Evolutionary conservation across 2,888 invertebrate genomes (phyloP).

Genomic region (Silvanus unidentatus): DNA sequence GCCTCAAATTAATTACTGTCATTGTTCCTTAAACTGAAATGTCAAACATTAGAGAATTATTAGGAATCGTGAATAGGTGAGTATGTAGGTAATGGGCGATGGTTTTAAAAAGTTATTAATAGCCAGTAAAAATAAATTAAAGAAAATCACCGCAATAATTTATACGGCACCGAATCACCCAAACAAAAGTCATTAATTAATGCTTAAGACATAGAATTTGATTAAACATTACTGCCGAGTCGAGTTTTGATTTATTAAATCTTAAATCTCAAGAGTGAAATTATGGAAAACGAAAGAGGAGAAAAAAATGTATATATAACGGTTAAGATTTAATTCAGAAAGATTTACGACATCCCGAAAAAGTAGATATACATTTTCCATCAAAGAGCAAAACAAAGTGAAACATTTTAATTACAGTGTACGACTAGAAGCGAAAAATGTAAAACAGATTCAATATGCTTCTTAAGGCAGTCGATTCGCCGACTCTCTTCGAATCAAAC

Average conservation of each 20-base stretch:
- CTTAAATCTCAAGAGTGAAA: slow-evolving; percentile 23
- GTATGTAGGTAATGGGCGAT: too few species aligned
- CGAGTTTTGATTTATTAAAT: slow-evolving; percentile 25
- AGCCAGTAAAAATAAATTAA: not conserved
- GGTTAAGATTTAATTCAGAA: slow-evolving; percentile 26
- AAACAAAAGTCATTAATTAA: slow-evolving; percentile 17
- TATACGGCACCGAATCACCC: not conserved
- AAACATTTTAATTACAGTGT: slow-evolving; percentile 20
- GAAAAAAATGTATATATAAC: slow-evolving; percentile 31
- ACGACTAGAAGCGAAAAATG: slow-evolving; percentile 4
- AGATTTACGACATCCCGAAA: slow-evolving; percentile 21
- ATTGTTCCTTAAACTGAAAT: too few species aligned
- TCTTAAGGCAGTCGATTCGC: too few species aligned
- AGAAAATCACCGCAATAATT: slow-evolving; percentile 1
- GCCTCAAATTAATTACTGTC: too few species aligned
- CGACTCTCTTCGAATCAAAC: too few species aligned
- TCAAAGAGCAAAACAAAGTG: slow-evolving; percentile 9
- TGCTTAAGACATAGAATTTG: slow-evolving; percentile 18
- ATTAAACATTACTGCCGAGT: slow-evolving; percentile 21
- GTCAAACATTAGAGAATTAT: too few species aligned
- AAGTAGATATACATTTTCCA: not conserved
- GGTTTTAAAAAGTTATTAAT: too few species aligned
- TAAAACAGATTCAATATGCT: too few species aligned
- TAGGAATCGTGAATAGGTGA: too few species aligned
- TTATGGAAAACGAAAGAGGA: slow-evolving; percentile 17